Evolutionary conservation across 1,140 invertebrate species (phyloP).

Genomic region (Formica selysi): DNA sequence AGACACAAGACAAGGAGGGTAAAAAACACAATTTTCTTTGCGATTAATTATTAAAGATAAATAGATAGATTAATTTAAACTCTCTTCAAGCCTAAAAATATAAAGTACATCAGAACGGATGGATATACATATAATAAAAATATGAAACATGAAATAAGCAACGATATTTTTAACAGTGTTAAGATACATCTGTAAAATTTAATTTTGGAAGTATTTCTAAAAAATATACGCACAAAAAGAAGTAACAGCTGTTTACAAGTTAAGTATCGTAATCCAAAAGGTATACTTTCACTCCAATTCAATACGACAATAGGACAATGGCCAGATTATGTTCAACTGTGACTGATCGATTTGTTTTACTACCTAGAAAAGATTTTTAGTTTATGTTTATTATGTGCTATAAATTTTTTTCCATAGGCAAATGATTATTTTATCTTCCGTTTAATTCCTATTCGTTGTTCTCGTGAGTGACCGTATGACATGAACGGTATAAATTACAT

Average conservation of each 20-base stretch:
- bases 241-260: too few relatives aligned
- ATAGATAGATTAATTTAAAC: conserved; percentile 39
- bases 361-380: too few relatives aligned
- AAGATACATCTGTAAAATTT: too few relatives aligned
- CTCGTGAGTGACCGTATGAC: not conserved
- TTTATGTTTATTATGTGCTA: not conserved
- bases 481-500: not conserved
- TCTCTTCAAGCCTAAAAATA: not conserved
- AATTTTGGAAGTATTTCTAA: too few relatives aligned
- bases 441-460: not conserved
- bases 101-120: not conserved
- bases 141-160: not conserved
- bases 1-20: not conserved
- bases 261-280: too few relatives aligned
- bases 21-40: not conserved
- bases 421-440: not conserved
- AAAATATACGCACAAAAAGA: too few relatives aligned
- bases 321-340: too few relatives aligned
- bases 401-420: not conserved
- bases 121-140: not conserved
- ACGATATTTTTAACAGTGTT: too few relatives aligned
- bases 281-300: too few relatives aligned
- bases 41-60: conserved; percentile 18
- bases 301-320: too few relatives aligned
- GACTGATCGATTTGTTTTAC: too few relatives aligned